These are phyloP conservation scores for Buathra laborator DNA, from an alignment of 2,888 invertebrate genomes.

Conservation along the genomic window DNA sequence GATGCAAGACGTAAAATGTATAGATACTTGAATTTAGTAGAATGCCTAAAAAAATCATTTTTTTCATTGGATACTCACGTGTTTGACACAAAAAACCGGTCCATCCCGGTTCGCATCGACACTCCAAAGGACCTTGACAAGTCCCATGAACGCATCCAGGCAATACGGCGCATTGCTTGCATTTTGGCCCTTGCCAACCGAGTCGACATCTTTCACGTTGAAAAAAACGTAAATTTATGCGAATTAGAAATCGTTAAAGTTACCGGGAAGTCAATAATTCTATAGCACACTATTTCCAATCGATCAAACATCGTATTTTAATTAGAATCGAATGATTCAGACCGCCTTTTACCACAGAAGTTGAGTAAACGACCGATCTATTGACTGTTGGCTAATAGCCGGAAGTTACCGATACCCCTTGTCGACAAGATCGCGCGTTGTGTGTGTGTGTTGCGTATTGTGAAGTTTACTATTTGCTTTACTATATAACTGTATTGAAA, in stretches of 20 bases:
- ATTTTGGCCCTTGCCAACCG: constrained; percentile 96
- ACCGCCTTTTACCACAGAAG: constrained; percentile 19
- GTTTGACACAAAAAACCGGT: constrained; percentile 95
- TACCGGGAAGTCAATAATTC: neutral
- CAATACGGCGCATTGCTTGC: constrained; percentile 94
- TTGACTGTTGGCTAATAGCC: constrained; percentile 33
- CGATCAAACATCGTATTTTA: neutral
- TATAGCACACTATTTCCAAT: constrained; percentile 10
- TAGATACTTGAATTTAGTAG: no score
- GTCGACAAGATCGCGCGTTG: neutral
- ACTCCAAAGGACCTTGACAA: constrained; percentile 95
- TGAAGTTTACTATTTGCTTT: no score
- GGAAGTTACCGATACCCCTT: constrained; percentile 9
- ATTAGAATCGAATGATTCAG: constrained; percentile 36
- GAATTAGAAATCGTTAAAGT: neutral
- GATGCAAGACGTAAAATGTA: no score
- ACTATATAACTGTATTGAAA: neutral
- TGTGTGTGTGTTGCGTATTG: no score
- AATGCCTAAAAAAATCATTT: neutral
- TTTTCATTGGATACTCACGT: constrained; percentile 87
- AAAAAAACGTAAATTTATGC: neutral
- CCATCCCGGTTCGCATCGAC: constrained; percentile 96
- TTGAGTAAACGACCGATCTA: constrained; percentile 4
- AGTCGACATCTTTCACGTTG: constrained; percentile 89
- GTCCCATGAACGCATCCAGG: constrained; percentile 97